Conservation (phyloP, 2,797 vertebrate genomes). For the Diglossa cyanea region DNA sequence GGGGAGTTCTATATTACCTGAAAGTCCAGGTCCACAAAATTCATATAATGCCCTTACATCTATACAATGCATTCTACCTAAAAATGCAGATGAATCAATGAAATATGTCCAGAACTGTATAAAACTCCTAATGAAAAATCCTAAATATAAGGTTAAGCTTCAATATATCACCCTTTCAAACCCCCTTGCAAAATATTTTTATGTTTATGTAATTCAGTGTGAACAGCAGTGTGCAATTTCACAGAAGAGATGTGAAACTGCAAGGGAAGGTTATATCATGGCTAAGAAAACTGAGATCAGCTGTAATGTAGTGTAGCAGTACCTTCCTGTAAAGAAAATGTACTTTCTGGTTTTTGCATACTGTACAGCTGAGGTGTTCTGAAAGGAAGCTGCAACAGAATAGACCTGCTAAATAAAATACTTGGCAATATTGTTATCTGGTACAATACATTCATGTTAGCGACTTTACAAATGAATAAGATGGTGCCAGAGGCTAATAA, state of each 20-base stretch:
- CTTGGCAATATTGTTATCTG: slow-evolving; percentile 29
- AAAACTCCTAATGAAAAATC: neutral
- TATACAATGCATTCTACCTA: neutral
- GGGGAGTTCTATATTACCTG: neutral
- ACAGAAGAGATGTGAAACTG: neutral
- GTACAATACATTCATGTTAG: slow-evolving; percentile 28
- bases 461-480: slow-evolving; percentile 48
- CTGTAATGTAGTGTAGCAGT: neutral
- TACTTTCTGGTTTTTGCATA: neutral
- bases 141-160: neutral
- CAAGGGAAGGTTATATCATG: neutral
- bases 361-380: neutral
- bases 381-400: slow-evolving; percentile 9
- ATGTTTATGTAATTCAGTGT: neutral
- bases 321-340: neutral
- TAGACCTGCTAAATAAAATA: slow-evolving; percentile 45
- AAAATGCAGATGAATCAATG: neutral
- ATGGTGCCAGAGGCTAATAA: slow-evolving; percentile 42
- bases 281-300: neutral
- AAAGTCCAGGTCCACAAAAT: neutral
- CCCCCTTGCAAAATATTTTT: neutral
- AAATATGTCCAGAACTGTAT: neutral
- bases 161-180: neutral
- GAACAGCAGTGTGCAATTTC: neutral
- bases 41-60: neutral